Evolutionary conservation across 2,797 vertebrate genomes (phyloP).

Genomic region (Enoplosus armatus): DNA sequence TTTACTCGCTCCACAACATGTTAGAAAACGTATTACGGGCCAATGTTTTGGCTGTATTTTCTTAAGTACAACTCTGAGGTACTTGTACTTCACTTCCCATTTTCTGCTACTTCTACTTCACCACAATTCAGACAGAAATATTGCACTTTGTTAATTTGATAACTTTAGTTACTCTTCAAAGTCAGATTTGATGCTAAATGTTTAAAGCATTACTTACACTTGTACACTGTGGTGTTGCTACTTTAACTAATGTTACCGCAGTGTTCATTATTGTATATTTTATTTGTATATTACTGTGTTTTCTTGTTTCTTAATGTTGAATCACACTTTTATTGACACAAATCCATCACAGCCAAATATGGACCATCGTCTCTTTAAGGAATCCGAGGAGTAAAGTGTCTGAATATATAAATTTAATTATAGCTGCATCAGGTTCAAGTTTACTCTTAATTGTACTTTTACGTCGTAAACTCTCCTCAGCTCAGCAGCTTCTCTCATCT

Average conservation of each 20-base stretch:
- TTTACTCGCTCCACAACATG: too few relatives aligned
- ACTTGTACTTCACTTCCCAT: neutral
- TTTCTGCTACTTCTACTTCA: neutral
- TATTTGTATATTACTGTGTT: neutral
- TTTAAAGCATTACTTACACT: neutral
- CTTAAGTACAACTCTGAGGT: too few relatives aligned
- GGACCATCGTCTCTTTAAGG: neutral
- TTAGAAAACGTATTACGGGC: too few relatives aligned
- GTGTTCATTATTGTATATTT: neutral
- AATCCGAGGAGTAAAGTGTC: too few relatives aligned
- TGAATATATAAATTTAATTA: too few relatives aligned
- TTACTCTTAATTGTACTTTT: too few relatives aligned
- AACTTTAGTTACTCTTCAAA: neutral
- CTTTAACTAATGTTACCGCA: neutral
- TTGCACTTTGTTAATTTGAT: neutral
- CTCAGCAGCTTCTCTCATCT: neutral
- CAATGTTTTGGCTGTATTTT: too few relatives aligned
- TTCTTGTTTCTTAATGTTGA: neutral
- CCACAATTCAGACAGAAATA: neutral
- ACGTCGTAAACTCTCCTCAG: too few relatives aligned
- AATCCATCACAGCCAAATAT: neutral
- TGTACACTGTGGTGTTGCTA: neutral
- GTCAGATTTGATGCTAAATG: neutral
- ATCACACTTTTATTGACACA: neutral
- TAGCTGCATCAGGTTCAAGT: neutral